A percentile compares a stretch with the other conserved stretches of the same genome.
phyloP scores from a whole-genome alignment of 1,140 invertebrate species.

The Amphibalanus amphitrite region DNA sequence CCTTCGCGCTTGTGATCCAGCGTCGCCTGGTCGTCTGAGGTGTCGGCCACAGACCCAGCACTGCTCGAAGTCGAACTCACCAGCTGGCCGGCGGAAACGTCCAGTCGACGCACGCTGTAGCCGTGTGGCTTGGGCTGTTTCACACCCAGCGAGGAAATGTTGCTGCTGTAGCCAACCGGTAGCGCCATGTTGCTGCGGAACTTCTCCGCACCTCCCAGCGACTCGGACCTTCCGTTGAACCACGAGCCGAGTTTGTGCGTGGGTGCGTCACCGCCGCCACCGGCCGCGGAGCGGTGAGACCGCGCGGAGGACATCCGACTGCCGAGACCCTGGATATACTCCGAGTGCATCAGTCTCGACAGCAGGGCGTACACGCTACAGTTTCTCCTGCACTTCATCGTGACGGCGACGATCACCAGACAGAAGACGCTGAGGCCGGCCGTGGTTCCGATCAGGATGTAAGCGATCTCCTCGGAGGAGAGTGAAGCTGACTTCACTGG shows the following conservation, averaged over 20 bases:
- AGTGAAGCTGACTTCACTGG: not conserved
- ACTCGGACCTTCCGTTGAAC: constrained; percentile 7
- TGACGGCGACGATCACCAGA: constrained; percentile 22
- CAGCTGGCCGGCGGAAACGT: not conserved
- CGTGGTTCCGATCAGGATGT: constrained; percentile 23
- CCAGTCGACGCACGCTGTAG: not conserved
- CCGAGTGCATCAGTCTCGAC: not conserved
- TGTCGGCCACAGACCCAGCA: not conserved
- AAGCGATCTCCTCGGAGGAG: constrained; percentile 21
- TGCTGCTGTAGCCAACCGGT: not conserved
- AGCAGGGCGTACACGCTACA: constrained; percentile 7
- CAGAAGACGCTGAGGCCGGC: constrained; percentile 23
- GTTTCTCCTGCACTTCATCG: constrained; percentile 18
- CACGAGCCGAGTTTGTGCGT: constrained; percentile 11
- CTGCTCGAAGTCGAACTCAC: not conserved
- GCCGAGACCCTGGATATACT: constrained; percentile 8
- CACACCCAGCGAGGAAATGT: not conserved
- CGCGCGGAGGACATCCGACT: constrained; percentile 5
- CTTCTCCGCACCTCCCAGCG: not conserved
- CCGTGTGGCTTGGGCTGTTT: not conserved
- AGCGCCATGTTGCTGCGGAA: constrained; percentile 1
- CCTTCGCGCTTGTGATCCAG: not conserved
- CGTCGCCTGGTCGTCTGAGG: not conserved
- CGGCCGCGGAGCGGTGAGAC: constrained; percentile 3
- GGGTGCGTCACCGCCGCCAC: constrained; percentile 5